Evolutionary conservation across 2,888 invertebrate species (phyloP).

Genomic region (Thereva nobilitata): DNA sequence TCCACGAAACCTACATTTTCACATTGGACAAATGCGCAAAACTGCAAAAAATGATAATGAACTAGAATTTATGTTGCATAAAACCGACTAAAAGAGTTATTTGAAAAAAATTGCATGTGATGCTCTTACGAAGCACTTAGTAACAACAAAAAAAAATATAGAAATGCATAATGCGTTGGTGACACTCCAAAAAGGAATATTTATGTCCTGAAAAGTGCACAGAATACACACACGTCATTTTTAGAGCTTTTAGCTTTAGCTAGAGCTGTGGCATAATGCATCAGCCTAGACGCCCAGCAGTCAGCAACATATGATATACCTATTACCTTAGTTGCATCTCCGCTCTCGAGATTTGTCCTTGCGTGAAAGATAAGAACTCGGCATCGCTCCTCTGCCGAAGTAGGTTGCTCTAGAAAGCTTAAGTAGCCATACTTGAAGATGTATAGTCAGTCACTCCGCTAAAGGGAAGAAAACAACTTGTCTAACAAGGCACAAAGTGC

Average conservation of each 20-base stretch:
- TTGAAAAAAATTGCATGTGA: conserved; percentile 4
- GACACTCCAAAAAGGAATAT: conserved; percentile 34
- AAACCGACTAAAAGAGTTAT: conserved; percentile 14
- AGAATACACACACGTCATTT: conserved; percentile 33
- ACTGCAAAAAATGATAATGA: no score
- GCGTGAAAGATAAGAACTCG: conserved; percentile 31
- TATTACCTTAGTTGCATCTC: conserved; percentile 30
- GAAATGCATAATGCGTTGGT: conserved; percentile 30
- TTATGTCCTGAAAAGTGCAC: conserved; percentile 30
- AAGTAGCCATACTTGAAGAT: conserved; percentile 29
- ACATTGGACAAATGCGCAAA: no score
- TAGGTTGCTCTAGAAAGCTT: conserved; percentile 32
- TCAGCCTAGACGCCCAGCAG: no score
- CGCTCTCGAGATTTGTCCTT: conserved; percentile 27
- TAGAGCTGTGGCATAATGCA: not conserved
- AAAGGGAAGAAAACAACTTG: conserved; percentile 6
- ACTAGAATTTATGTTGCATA: not conserved
- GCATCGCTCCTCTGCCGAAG: conserved; percentile 26
- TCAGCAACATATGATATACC: conserved; percentile 30
- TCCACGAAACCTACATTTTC: no score
- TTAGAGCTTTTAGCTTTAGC: conserved; percentile 23
- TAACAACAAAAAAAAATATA: conserved; percentile 5
- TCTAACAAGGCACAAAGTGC: conserved; percentile 27
- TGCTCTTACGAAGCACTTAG: conserved; percentile 27
- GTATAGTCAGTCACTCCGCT: not conserved